Conservation (phyloP, 2,113 vertebrate genomes). For the Petaurus breviceps region DNA sequence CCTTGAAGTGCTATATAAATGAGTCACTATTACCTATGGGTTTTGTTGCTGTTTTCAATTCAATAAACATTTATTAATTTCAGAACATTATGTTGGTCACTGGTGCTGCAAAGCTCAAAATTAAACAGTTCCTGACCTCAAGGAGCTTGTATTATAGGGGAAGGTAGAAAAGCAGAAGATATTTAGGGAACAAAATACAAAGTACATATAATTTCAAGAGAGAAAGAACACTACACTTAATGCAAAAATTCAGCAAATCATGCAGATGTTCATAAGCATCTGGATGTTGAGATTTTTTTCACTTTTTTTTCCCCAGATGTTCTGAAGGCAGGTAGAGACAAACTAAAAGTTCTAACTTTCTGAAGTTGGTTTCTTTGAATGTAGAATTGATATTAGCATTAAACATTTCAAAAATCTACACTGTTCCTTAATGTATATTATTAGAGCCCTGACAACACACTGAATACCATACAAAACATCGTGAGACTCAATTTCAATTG, state of each 20-base stretch:
- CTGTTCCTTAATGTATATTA: slow-evolving; percentile 48
- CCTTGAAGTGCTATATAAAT: neutral
- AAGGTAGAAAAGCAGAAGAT: neutral
- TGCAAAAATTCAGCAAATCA: slow-evolving; percentile 14
- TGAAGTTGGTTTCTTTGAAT: slow-evolving; percentile 33
- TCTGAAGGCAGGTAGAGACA: neutral
- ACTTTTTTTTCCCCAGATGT: slow-evolving; percentile 28
- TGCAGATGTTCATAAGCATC: slow-evolving; percentile 17
- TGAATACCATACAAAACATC: slow-evolving; percentile 61
- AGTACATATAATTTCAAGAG: neutral
- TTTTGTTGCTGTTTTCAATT: neutral
- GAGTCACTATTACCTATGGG: neutral
- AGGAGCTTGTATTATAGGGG: neutral
- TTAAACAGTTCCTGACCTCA: neutral
- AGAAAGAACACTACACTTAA: neutral
- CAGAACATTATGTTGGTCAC: neutral
- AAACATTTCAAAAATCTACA: slow-evolving; percentile 39
- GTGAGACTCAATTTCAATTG: slow-evolving; percentile 48
- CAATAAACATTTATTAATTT: neutral
- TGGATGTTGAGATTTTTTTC: neutral
- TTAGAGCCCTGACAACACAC: slow-evolving; percentile 50
- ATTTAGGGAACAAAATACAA: neutral
- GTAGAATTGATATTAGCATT: slow-evolving; percentile 29
- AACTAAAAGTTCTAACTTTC: slow-evolving; percentile 38
- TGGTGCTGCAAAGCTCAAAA: neutral